Percentiles rank a stretch among this genome's conserved stretches.
Conservation (phyloP, 2,888 invertebrate genomes). For the Cordylochernes scorpioides region DNA sequence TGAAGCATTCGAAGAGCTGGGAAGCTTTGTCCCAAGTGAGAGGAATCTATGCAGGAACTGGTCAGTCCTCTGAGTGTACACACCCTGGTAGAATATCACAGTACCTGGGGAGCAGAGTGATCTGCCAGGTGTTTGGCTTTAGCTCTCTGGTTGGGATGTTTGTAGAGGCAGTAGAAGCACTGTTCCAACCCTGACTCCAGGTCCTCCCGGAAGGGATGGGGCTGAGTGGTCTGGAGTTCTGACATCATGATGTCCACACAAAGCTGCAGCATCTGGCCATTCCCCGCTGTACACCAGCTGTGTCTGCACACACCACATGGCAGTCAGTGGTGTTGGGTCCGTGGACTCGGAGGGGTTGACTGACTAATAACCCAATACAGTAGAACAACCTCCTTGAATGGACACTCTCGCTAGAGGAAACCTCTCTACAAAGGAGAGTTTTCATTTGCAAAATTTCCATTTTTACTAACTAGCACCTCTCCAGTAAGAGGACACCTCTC, state of each 20-base stretch:
- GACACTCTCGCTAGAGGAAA: too few species aligned
- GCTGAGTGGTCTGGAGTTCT: slow-evolving; percentile 15
- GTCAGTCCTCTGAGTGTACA: background rate
- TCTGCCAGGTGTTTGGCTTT: slow-evolving; percentile 40
- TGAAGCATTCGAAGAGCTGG: slow-evolving; percentile 40
- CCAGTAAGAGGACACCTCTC: too few species aligned
- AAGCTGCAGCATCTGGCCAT: slow-evolving; percentile 48
- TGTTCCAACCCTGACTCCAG: slow-evolving; percentile 57
- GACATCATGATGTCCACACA: slow-evolving; percentile 36
- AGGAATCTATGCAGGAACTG: slow-evolving; percentile 36
- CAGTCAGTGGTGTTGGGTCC: too few species aligned
- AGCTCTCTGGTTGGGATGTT: slow-evolving; percentile 44
- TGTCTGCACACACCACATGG: too few species aligned
- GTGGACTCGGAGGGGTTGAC: too few species aligned
- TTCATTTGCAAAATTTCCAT: too few species aligned
- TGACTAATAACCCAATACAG: too few species aligned
- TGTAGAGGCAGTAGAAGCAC: slow-evolving; percentile 54
- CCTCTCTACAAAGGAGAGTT: too few species aligned
- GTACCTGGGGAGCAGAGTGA: slow-evolving; percentile 40
- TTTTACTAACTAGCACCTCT: too few species aligned
- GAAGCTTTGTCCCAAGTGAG: slow-evolving; percentile 23
- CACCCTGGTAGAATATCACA: background rate
- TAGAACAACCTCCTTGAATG: too few species aligned
- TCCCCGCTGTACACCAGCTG: slow-evolving; percentile 53
- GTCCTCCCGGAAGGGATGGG: slow-evolving; percentile 23